Base-by-base conservation (phyloP, 2,797 vertebrate species). In the Lates japonicus region DNA sequence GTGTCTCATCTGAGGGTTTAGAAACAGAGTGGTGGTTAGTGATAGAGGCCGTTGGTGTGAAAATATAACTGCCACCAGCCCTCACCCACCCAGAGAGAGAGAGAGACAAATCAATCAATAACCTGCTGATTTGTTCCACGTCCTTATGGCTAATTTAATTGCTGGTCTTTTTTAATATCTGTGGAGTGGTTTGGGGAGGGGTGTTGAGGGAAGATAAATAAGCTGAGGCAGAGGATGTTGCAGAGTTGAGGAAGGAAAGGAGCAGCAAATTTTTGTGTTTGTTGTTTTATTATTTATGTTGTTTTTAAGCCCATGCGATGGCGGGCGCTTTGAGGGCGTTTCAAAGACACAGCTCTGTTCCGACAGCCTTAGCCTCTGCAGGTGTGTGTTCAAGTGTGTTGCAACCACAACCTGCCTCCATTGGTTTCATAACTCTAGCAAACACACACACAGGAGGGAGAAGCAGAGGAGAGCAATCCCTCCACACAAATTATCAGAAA, bases 401-500 rank as follows among this genome's bases (percentile, higher is more conserved):
- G 63, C 80, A 72, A 66, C 90, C 91, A 90, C 86, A 87, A n/a
- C n/a, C 91, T 79, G 89, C 87, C 92, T 91, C 95, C 94, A 85
- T 92, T 95, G 91, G 95, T n/a, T 95, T 96, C 96, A 94, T 94
- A 73, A 73, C 65, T 81, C 67, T 6, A 4, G 17, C 55, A 63
- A 71, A n/a, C n/a, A 62, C 68, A n/a, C 75, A 59, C 51, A 71
- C 42, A 16, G 44, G 42, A 58, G n/a, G 29, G 29, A 67, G 63
- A 41, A 29, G 57, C 39, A 71, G 70, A 51, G 71, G 71, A 68
- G 72, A 78, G 73, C 94, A 96, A 96, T 94, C 92, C 96, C 95
- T 95, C 94, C 91, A 93, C n/a, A n/a, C 95, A 96, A 97, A 97
- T 96, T 96, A 97, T 96, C 96, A 80, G 87, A 88, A 84, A 84